Conservation (phyloP, 2,797 vertebrate genomes). For the Acipenser transmontanus region DNA sequence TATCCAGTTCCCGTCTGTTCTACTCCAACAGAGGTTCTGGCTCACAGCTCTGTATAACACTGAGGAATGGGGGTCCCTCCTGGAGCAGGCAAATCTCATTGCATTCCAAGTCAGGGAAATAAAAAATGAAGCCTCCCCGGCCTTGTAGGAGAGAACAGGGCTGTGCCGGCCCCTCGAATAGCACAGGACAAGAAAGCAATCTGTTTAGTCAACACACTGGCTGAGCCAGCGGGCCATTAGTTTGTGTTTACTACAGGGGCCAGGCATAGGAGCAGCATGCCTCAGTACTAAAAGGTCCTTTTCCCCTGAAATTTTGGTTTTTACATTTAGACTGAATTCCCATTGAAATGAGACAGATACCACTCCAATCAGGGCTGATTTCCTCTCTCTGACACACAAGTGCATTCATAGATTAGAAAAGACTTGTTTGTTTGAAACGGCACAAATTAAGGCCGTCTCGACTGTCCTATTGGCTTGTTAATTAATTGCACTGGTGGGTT, state of each 20-base stretch:
- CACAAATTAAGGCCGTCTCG: conserved; percentile 8
- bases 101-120: conserved; percentile 8
- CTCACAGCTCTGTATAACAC: conserved; percentile 21
- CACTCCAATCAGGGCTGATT: conserved; percentile 19
- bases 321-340: conserved; percentile 47
- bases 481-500: neutral
- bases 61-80: conserved; percentile 39
- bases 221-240: conserved; percentile 20
- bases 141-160: conserved; percentile 49
- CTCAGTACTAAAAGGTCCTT: conserved; percentile 38
- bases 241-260: conserved; percentile 35
- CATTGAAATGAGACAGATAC: conserved; percentile 44
- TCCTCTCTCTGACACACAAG: conserved; percentile 8
- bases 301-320: conserved; percentile 36
- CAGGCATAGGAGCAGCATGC: conserved; percentile 22
- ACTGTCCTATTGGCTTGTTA: conserved; percentile 25
- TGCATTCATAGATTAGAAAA: neutral
- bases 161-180: conserved; percentile 27
- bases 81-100: conserved; percentile 33
- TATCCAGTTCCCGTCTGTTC: conserved; percentile 20
- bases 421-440: conserved; percentile 1
- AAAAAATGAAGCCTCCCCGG: conserved; percentile 43
- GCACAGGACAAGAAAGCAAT: conserved; percentile 51
- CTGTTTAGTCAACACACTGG: conserved; percentile 38
- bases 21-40: conserved; percentile 16